A percentile compares a stretch with the other conserved stretches of the same genome.
Evolutionary conservation across 2,888 invertebrate genomes (phyloP).

Genomic region (Lasioglossum leucozonium): DNA sequence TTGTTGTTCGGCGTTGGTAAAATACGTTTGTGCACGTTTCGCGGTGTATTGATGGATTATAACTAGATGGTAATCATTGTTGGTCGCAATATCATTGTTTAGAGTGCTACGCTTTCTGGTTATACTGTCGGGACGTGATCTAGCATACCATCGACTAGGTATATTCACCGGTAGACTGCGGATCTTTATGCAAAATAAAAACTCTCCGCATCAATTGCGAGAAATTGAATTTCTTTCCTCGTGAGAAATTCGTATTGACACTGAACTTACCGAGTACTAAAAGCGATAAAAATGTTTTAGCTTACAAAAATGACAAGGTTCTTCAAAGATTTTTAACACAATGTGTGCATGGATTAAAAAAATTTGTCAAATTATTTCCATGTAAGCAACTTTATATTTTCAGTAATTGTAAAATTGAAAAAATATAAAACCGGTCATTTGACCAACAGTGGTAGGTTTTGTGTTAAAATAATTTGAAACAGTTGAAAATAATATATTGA

Average conservation of each 20-base stretch:
- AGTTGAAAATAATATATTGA: neutral
- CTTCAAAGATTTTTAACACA: too few relatives aligned
- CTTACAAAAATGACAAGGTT: too few relatives aligned
- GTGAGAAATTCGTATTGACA: neutral
- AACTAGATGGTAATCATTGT: neutral
- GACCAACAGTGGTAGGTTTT: too few relatives aligned
- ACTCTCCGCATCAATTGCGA: neutral
- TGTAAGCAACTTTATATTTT: too few relatives aligned
- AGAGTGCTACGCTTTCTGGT: neutral
- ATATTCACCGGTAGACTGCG: neutral
- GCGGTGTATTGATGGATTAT: neutral
- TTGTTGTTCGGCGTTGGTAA: neutral
- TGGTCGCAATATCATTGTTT: neutral
- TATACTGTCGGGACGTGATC: neutral
- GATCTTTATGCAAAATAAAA: neutral
- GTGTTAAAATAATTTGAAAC: neutral
- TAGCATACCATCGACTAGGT: neutral
- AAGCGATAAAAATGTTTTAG: too few relatives aligned
- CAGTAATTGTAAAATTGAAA: too few relatives aligned
- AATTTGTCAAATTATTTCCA: too few relatives aligned
- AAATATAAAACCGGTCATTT: too few relatives aligned
- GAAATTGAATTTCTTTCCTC: neutral
- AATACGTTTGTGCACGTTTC: constrained; percentile 6
- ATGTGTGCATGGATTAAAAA: too few relatives aligned
- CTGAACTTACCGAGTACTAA: too few relatives aligned